Conservation (phyloP, 2,888 invertebrate genomes). For the Pinctada fucata region DNA sequence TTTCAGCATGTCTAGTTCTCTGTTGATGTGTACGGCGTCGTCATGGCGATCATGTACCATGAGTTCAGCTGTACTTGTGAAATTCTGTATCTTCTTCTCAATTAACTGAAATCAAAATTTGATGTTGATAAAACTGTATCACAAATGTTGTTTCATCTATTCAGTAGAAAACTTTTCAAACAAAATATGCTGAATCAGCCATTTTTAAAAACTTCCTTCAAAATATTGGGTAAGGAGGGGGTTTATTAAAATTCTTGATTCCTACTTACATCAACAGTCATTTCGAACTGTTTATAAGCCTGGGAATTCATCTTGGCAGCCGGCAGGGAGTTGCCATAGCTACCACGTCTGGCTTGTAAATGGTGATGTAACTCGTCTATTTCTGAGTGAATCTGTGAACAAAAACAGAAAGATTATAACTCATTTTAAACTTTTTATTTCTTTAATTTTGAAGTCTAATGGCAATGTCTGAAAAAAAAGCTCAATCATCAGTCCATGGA, state of each 20-base stretch:
- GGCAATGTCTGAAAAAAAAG: too few species aligned
- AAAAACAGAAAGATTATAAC: background rate
- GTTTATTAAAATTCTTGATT: too few species aligned
- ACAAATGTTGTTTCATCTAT: too few species aligned
- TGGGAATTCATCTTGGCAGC: slow-evolving; percentile 84
- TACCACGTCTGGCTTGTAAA: slow-evolving; percentile 82
- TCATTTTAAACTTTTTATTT: too few species aligned
- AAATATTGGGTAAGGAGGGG: too few species aligned
- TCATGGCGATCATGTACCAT: slow-evolving; percentile 77
- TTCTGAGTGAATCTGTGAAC: slow-evolving; percentile 84
- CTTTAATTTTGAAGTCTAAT: too few species aligned
- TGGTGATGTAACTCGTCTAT: slow-evolving; percentile 84
- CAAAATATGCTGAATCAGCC: too few species aligned
- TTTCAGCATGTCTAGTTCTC: slow-evolving; percentile 81
- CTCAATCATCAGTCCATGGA: too few species aligned
- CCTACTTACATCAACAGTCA: slow-evolving; percentile 83
- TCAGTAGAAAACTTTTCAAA: too few species aligned
- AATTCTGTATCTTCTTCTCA: slow-evolving; percentile 84
- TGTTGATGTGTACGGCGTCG: slow-evolving; percentile 79
- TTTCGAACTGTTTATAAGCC: slow-evolving; percentile 87
- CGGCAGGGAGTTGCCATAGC: slow-evolving; percentile 85
- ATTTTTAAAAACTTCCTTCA: too few species aligned
- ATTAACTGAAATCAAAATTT: slow-evolving; percentile 79
- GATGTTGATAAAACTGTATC: background rate
- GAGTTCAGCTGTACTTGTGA: slow-evolving; percentile 83